Conservation (phyloP, 2,888 invertebrate genomes). For the Junonia oenone region DNA sequence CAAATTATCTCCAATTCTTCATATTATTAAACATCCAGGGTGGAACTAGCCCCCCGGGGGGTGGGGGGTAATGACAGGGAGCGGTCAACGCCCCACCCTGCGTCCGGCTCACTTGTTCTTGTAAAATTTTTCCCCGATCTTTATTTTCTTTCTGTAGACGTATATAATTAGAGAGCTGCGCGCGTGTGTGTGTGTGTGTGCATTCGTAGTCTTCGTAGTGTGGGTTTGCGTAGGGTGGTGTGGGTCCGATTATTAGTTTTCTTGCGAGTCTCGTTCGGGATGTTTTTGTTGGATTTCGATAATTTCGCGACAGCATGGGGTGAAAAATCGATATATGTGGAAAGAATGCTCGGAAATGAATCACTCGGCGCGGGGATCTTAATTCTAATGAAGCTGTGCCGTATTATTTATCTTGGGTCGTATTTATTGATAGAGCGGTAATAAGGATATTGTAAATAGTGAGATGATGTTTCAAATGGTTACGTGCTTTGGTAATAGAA, state of each 20-base stretch:
- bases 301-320: conserved; percentile 66
- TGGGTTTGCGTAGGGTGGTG: conserved; percentile 36
- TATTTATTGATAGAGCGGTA: background rate
- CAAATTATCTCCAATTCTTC: conserved; percentile 81
- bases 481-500: background rate
- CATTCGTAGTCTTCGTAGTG: conserved; percentile 9
- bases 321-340: conserved; percentile 36
- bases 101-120: conserved; percentile 74
- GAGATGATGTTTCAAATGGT: background rate
- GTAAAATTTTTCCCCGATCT: conserved; percentile 80
- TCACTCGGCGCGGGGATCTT: conserved; percentile 14
- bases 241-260: conserved; percentile 78
- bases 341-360: conserved; percentile 15
- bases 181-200: conserved; percentile 39
- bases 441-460: background rate
- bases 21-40: conserved; percentile 79
- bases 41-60: conserved; percentile 58
- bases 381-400: conserved; percentile 27
- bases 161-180: conserved; percentile 70
- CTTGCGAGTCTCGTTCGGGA: conserved; percentile 67
- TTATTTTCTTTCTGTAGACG: conserved; percentile 75
- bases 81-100: conserved; percentile 69
- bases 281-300: conserved; percentile 79
- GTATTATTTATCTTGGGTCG: conserved; percentile 13
- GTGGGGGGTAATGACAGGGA: conserved; percentile 68